A percentile compares a stretch with the other conserved stretches of the same genome.
These are phyloP conservation scores for Eupithecia subfuscata DNA, from an alignment of 2,888 invertebrate species.

Conservation along the genomic window DNA sequence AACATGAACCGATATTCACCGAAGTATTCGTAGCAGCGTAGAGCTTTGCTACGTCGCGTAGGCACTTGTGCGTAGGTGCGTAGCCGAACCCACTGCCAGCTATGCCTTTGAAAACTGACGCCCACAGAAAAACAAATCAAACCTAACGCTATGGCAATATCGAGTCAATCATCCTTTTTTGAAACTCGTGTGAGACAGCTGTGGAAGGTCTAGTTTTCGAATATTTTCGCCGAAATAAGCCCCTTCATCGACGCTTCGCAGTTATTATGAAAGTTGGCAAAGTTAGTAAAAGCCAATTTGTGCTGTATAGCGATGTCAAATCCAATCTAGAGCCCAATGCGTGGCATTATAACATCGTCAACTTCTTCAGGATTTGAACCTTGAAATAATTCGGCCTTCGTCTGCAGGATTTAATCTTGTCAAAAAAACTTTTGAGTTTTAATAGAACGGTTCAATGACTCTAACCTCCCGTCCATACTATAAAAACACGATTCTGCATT, in stretches of 20 bases:
- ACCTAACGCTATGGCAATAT: background rate
- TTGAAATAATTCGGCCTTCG: background rate
- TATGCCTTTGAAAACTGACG: conserved; percentile 1
- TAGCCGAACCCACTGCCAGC: background rate
- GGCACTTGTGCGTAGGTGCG: background rate
- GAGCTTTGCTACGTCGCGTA: background rate
- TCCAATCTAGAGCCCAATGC: conserved; percentile 60
- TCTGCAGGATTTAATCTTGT: background rate
- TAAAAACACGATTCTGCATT: no score
- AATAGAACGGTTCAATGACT: background rate
- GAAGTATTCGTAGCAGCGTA: background rate
- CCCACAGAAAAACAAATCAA: background rate
- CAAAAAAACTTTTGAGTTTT: background rate
- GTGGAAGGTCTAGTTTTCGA: conserved; percentile 7
- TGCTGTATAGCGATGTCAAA: conserved; percentile 52
- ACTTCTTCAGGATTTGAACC: background rate
- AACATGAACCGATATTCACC: background rate
- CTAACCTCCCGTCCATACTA: no score
- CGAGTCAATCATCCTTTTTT: background rate
- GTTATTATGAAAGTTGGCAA: conserved; percentile 48
- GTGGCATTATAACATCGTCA: conserved; percentile 56
- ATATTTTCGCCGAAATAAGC: conserved; percentile 11
- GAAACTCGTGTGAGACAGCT: background rate
- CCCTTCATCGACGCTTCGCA: conserved; percentile 15
- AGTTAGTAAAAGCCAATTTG: conserved; percentile 52